These are phyloP conservation scores for Antechinus flavipes DNA, from an alignment of 2,113 vertebrate genomes.

Conservation along the genomic window DNA sequence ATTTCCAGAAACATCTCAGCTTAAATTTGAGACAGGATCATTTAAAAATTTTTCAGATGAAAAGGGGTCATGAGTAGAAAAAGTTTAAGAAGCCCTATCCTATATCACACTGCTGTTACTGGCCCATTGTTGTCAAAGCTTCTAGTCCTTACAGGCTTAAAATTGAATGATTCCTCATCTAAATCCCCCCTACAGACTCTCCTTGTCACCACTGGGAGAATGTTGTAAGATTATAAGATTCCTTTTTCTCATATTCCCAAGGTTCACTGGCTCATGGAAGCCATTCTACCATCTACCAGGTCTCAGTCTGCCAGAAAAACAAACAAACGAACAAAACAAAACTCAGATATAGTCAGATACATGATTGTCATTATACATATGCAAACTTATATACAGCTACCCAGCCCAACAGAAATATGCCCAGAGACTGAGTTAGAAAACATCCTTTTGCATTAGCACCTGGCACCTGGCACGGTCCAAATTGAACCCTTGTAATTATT, in stretches of 20 bases:
- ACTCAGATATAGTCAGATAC: background rate
- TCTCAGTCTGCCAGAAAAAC: background rate
- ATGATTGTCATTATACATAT: background rate
- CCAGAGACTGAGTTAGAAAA: constrained; percentile 61
- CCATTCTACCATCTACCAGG: background rate
- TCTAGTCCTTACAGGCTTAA: background rate
- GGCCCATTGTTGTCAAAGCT: background rate
- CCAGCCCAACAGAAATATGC: accelerated
- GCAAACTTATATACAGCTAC: background rate
- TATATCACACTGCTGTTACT: background rate
- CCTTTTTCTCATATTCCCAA: background rate
- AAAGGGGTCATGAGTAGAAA: too few species aligned
- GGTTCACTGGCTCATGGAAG: background rate
- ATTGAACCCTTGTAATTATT: constrained; percentile 68
- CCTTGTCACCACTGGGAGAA: background rate
- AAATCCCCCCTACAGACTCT: background rate
- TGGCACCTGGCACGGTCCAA: constrained; percentile 64
- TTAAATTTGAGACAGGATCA: too few species aligned
- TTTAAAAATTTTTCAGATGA: too few species aligned
- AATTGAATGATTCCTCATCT: background rate
- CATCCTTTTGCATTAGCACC: constrained; percentile 66
- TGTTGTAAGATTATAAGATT: background rate
- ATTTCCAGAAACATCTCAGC: too few species aligned
- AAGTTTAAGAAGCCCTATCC: too few species aligned
- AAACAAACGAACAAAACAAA: background rate